These are phyloP conservation scores for Natrix natrix DNA, from an alignment of 2,797 vertebrate species.

Conservation along the genomic window DNA sequence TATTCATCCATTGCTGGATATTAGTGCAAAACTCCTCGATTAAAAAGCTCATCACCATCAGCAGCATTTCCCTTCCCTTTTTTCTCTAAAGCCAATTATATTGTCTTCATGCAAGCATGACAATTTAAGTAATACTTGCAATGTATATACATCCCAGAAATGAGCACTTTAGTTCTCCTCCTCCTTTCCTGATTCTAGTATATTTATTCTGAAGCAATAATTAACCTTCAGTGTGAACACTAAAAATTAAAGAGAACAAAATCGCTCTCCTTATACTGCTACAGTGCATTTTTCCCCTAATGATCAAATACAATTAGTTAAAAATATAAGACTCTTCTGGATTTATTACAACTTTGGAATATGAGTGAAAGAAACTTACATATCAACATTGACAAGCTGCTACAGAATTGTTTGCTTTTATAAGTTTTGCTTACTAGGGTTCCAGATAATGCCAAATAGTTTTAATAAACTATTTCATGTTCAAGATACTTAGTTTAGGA, in stretches of 20 bases:
- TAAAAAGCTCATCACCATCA: constrained; percentile 58
- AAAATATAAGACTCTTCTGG: neutral
- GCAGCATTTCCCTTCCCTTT: constrained; percentile 50
- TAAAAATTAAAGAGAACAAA: constrained; percentile 3
- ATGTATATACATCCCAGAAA: constrained; percentile 17
- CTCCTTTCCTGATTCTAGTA: constrained; percentile 5
- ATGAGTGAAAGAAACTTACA: neutral
- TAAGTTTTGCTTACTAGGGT: neutral
- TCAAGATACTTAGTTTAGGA: neutral
- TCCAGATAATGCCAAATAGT: neutral
- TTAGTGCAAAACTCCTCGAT: constrained; percentile 60
- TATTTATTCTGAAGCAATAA: constrained; percentile 40
- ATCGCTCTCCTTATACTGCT: neutral
- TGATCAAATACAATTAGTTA: neutral
- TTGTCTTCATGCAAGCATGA: constrained; percentile 32
- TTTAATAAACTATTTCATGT: neutral
- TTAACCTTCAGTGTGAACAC: constrained; percentile 34
- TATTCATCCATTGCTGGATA: constrained; percentile 62
- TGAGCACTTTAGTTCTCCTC: constrained; percentile 26
- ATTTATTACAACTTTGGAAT: neutral
- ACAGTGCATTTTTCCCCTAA: neutral
- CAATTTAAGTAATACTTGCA: constrained; percentile 28
- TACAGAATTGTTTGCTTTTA: neutral
- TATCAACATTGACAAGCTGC: neutral
- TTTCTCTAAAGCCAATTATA: constrained; percentile 38